Evolutionary conservation across 64 coral and sea anemone genomes (phyloP).

Genomic region (Actinia equina): DNA sequence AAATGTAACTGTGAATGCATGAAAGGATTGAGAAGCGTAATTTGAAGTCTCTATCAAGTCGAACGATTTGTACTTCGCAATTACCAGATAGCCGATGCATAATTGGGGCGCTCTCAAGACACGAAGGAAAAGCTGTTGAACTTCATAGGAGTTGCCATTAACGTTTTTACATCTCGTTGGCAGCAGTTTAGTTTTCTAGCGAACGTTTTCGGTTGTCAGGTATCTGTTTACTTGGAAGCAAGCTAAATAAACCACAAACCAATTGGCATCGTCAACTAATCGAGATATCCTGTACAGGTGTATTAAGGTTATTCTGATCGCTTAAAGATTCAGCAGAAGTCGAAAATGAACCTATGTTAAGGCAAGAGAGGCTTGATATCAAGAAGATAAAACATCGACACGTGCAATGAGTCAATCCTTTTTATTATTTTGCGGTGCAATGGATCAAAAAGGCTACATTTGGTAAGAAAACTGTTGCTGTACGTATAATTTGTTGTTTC

Average conservation of each 20-base stretch:
- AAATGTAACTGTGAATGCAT: background rate
- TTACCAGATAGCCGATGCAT: too few species aligned
- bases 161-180: background rate
- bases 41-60: background rate
- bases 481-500: background rate
- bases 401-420: background rate
- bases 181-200: background rate
- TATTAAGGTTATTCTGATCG: background rate
- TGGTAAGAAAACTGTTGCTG: background rate
- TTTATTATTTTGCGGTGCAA: background rate
- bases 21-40: too few species aligned
- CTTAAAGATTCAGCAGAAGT: too few species aligned
- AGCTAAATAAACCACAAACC: conserved; percentile 15
- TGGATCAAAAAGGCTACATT: background rate
- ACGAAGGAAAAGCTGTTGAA: background rate
- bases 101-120: background rate
- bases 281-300: background rate
- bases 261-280: conserved; percentile 2
- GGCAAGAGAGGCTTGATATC: background rate
- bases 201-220: background rate
- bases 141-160: background rate
- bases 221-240: background rate
- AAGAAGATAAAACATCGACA: background rate
- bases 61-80: too few species aligned
- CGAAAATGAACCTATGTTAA: background rate